Percentiles rank a stretch among this genome's conserved stretches.
Conservation (phyloP, 1,140 invertebrate species). For the Orchesella cincta region DNA sequence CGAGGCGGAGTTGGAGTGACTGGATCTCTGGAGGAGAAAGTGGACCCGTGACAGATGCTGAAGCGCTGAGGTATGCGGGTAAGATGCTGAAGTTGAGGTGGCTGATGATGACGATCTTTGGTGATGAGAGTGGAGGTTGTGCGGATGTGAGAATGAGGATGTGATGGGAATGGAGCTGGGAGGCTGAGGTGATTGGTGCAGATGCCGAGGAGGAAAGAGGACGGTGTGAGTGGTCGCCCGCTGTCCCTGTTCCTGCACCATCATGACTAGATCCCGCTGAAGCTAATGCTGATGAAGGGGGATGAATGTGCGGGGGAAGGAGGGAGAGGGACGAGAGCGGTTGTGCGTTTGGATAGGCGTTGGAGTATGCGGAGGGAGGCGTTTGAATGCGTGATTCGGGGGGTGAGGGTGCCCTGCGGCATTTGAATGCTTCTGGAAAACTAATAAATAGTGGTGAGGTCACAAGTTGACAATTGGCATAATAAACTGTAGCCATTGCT, state of each 20-base stretch:
- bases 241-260: not conserved
- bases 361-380: slow-evolving; percentile 42
- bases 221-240: slow-evolving; percentile 14
- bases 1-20: not conserved
- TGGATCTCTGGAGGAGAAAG: not conserved
- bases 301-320: slow-evolving; percentile 1
- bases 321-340: not conserved
- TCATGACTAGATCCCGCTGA: not conserved
- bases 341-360: slow-evolving; percentile 36
- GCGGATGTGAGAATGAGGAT: slow-evolving; percentile 15
- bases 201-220: slow-evolving; percentile 7
- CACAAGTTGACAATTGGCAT: too few relatives aligned
- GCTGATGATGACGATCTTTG: slow-evolving; percentile 3
- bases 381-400: slow-evolving; percentile 47
- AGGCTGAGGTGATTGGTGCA: slow-evolving; percentile 28
- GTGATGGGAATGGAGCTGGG: slow-evolving; percentile 29
- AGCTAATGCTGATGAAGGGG: slow-evolving; percentile 16
- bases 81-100: slow-evolving; percentile 19
- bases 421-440: slow-evolving; percentile 46
- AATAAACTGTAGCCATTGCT: too few relatives aligned
- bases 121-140: slow-evolving; percentile 23
- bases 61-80: not conserved
- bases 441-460: too few relatives aligned
- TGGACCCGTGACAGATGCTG: not conserved
- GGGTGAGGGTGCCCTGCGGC: slow-evolving; percentile 44